Base-by-base conservation (phyloP, 1,140 invertebrate genomes). In the Drosophila erecta region DNA sequence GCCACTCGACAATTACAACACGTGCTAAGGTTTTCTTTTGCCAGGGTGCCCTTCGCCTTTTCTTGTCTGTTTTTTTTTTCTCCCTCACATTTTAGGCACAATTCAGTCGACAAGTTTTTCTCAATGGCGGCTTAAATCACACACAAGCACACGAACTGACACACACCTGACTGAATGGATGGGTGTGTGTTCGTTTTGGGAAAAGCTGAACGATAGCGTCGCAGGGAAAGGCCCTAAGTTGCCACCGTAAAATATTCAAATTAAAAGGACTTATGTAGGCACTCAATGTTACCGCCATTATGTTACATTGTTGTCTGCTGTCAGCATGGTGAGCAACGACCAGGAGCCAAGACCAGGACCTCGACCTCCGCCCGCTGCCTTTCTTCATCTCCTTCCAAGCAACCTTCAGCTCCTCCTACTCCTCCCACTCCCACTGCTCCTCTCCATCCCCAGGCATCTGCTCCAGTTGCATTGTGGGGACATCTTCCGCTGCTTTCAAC, bases 211-310 rank as follows among this genome's bases (percentile, higher is more conserved):
- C 14, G 33, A 5, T 7, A 14, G 10, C 8, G n/a, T n/a, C 14
- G n/a, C 14, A 4, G 6, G 15, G 33, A 10, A 24, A 11, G 17
- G 44, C 49, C 76, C 54, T 73, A 66, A 76, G 76, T 70, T 77
- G 67, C 65, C 58, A 76, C 59, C 70, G 72, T 90, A 90, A 90
- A 90, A 90, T 90, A 90, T 90, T 90, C 79, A 90, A 90, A 90
- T 90, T 90, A 90, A 90, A 86, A 81, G 78, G 78, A 90, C 86
- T 90, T 90, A 90, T 90, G 86, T 90, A 90, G 86, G 85, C 86
- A 90, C 85, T 90, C 85, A 90, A 90, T 90, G 85, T 90, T 78
- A 90, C 80, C 81, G 86, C 86, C 80, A 84, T 90, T 89, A 89
- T 87, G 83, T 70, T 83, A 87, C 83, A 87, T 87, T 87, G 83